Evolutionary conservation across 2,797 vertebrate genomes (phyloP), one percentile per base, ranked within the genome.

Genomic region (Gymnodraco acuticeps): DNA sequence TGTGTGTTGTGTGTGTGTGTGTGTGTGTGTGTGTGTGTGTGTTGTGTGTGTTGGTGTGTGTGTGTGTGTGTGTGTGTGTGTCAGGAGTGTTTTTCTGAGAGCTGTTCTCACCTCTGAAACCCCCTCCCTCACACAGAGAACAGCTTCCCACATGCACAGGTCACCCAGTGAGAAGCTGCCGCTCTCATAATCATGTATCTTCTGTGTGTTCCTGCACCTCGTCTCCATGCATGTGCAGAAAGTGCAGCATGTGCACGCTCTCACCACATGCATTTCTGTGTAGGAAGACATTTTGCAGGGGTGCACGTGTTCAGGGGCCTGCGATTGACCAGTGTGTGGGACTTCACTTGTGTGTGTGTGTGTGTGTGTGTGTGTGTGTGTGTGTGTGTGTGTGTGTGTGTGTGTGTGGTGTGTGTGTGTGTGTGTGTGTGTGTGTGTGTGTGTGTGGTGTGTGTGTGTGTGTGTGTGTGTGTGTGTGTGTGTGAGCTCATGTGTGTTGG

Each of bases 91-190:
- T 82, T 82, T 63, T 38, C 75, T 64, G 38, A 80, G 73, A 80
- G 81, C 71, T 10, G 11, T 43, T n/a, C 61, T 86, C 77, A 83
- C 80, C 75, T 64, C 67, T 60, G 62, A 82, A 82, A 79, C 84
- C 64, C 82, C 73, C 75, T 85, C 73, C 52, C 73, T 83, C 61
- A 70, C 70, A 64, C 75, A 48, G 78, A 64, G 76, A 86, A 81
- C 80, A 65, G 75, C 82, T 82, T 85, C 88, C 87, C 86, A 89
- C 90, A 80, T 83, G 70, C 73, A 74, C 78, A 23, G 85, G 87
- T 92, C 83, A 84, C 73, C 70, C 63, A 53, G 69, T 71, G 67
- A 72, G 70, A 65, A 79, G 66, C 42, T 77, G 68, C 68, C 63
- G 70, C 58, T 71, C 64, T 75, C 82, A 74, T 80, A 84, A 69